Conservation (phyloP, 2,113 vertebrate genomes). For the Thunnus thynnus region DNA sequence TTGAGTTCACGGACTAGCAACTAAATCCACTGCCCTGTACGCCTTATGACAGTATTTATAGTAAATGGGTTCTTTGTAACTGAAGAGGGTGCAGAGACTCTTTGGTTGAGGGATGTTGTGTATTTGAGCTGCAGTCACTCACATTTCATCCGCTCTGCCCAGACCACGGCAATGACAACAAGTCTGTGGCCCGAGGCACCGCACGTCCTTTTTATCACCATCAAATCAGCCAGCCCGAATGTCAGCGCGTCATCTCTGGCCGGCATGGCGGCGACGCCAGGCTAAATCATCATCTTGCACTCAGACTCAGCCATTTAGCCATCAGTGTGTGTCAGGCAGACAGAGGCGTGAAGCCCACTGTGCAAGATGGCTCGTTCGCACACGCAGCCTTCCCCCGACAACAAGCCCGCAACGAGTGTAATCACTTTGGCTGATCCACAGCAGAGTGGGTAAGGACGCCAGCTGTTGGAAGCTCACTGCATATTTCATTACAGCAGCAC, state of each 20-base stretch:
- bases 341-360: constrained; percentile 53
- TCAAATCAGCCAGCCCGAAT: constrained; percentile 71
- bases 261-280: constrained; percentile 60
- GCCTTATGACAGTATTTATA: constrained; percentile 69
- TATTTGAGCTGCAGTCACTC: constrained; percentile 69
- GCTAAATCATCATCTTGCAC: constrained; percentile 69
- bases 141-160: constrained; percentile 61
- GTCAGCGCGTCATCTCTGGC: constrained; percentile 71
- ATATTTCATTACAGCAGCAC: constrained; percentile 65
- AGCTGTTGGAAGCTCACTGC: constrained; percentile 51
- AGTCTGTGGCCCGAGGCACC: constrained; percentile 65
- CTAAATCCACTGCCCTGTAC: constrained; percentile 30
- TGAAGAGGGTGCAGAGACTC: constrained; percentile 46
- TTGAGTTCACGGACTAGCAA: constrained; percentile 51
- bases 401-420: constrained; percentile 34
- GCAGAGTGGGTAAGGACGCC: constrained; percentile 42
- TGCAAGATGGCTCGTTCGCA: constrained; percentile 39
- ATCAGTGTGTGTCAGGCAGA: constrained; percentile 66
- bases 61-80: constrained; percentile 64
- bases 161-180: constrained; percentile 64
- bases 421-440: constrained; percentile 58
- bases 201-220: constrained; percentile 74
- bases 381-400: constrained; percentile 1
- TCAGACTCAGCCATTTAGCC: constrained; percentile 71
- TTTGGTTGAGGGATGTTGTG: constrained; percentile 58